These are phyloP conservation scores for Drosophila mimetica DNA, from an alignment of 2,888 invertebrate species.

Conservation along the genomic window DNA sequence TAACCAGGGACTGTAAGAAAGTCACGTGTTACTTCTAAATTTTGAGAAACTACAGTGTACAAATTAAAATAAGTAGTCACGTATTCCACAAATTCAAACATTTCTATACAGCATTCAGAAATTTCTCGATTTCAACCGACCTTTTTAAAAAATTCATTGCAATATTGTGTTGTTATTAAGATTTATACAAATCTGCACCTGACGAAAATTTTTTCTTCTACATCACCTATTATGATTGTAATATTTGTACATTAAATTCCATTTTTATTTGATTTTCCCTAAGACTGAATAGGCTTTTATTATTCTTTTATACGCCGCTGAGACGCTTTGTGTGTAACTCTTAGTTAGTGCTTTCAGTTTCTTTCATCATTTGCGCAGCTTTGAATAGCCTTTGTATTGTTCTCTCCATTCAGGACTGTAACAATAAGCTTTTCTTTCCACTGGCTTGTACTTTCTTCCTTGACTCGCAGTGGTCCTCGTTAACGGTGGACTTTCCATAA, in stretches of 20 bases:
- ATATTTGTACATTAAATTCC: neutral
- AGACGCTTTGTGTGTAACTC: neutral
- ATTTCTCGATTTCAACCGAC: neutral
- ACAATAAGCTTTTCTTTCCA: slow-evolving; percentile 65
- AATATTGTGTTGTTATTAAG: neutral
- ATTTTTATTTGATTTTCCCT: slow-evolving; percentile 1
- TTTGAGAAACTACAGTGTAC: neutral
- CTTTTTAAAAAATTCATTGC: neutral
- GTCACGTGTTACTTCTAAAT: neutral
- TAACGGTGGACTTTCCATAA: neutral
- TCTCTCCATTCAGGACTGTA: slow-evolving; percentile 59
- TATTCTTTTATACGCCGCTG: neutral
- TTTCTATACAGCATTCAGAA: neutral
- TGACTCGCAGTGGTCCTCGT: neutral
- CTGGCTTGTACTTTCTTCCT: slow-evolving; percentile 1
- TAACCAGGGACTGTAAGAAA: neutral
- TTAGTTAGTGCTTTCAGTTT: slow-evolving; percentile 2
- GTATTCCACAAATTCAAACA: neutral
- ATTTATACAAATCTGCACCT: neutral
- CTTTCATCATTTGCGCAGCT: slow-evolving; percentile 51
- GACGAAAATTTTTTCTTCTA: neutral
- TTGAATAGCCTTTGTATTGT: slow-evolving; percentile 65
- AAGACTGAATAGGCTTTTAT: neutral
- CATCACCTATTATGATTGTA: neutral
- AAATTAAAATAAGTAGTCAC: neutral